Evolutionary conservation across 2,888 invertebrate species (phyloP).

Genomic region (Drosophila siamana): DNA sequence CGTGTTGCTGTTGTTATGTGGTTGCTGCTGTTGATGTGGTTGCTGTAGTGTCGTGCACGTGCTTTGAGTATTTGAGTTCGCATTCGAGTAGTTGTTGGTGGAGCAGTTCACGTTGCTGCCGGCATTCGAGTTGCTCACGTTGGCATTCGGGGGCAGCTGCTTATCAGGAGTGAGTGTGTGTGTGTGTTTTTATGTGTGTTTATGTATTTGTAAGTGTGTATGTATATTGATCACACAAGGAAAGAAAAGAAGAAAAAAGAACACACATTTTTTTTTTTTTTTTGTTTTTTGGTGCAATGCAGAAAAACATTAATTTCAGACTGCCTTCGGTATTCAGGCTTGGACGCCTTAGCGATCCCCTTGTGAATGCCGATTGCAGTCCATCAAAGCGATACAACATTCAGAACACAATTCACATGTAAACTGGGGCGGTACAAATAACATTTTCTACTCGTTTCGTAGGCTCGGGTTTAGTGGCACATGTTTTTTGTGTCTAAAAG

Average conservation of each 20-base stretch:
- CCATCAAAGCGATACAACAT: slow-evolving; percentile 26
- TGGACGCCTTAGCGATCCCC: not conserved
- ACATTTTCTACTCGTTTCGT: slow-evolving; percentile 12
- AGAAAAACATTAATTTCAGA: slow-evolving; percentile 23
- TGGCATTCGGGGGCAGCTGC: slow-evolving; percentile 67
- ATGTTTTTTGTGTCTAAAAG: slow-evolving; percentile 32
- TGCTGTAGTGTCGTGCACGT: slow-evolving; percentile 69
- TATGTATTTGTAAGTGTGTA: slow-evolving; percentile 5
- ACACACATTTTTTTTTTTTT: slow-evolving; percentile 57
- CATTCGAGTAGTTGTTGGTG: slow-evolving; percentile 37
- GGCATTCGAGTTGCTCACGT: slow-evolving; percentile 38
- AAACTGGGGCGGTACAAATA: slow-evolving; percentile 19
- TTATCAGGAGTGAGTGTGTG: not conserved
- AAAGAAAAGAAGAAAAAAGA: slow-evolving; percentile 74
- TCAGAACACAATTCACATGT: slow-evolving; percentile 23
- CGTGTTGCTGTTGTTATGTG: slow-evolving; percentile 48
- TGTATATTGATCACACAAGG: slow-evolving; percentile 61
- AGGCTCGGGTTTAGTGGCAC: slow-evolving; percentile 12
- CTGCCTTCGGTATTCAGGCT: slow-evolving; percentile 10
- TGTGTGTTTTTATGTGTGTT: not conserved
- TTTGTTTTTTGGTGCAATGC: slow-evolving; percentile 51
- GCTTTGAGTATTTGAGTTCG: slow-evolving; percentile 63
- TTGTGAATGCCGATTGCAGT: slow-evolving; percentile 15
- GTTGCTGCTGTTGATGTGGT: slow-evolving; percentile 42
- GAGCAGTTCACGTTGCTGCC: slow-evolving; percentile 44